Percentiles rank a stretch among this genome's conserved stretches.
phyloP scores from a whole-genome alignment of 2,797 vertebrate genomes.

The Triplophysa bombifrons region DNA sequence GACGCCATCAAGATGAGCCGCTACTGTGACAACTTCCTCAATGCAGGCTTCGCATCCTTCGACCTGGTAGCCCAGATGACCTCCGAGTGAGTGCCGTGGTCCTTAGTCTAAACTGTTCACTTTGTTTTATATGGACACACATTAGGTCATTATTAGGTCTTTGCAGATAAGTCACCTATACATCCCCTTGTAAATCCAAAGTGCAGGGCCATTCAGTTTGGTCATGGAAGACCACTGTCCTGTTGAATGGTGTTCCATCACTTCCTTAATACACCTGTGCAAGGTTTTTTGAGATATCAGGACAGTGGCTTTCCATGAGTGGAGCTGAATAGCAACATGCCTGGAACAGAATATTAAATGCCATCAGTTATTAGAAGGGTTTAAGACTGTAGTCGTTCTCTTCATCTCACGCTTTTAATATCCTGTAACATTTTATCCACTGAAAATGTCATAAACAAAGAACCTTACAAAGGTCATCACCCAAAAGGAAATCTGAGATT shows the following conservation, averaged over 20 bases:
- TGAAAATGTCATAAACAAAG: neutral
- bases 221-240: too few relatives aligned
- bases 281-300: neutral
- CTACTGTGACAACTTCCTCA: slow-evolving; percentile 97
- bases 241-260: too few relatives aligned
- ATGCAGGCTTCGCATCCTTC: slow-evolving; percentile 96
- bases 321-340: neutral
- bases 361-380: neutral
- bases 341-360: neutral
- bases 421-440: slow-evolving; percentile 1
- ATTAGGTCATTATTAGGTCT: too few relatives aligned
- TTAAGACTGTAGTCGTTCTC: neutral
- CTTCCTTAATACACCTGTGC: too few relatives aligned
- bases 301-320: neutral
- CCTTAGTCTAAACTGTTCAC: neutral
- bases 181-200: too few relatives aligned
- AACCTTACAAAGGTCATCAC: slow-evolving; percentile 36
- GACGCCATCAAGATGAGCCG: slow-evolving; percentile 99
- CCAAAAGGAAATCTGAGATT: slow-evolving; percentile 9
- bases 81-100: slow-evolving; percentile 76
- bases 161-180: too few relatives aligned
- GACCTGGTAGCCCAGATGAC: slow-evolving; percentile 99
- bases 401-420: neutral
- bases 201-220: too few relatives aligned
- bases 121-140: neutral